phyloP scores from a whole-genome alignment of 2,113 vertebrate genomes.

The Merops nubicus region DNA sequence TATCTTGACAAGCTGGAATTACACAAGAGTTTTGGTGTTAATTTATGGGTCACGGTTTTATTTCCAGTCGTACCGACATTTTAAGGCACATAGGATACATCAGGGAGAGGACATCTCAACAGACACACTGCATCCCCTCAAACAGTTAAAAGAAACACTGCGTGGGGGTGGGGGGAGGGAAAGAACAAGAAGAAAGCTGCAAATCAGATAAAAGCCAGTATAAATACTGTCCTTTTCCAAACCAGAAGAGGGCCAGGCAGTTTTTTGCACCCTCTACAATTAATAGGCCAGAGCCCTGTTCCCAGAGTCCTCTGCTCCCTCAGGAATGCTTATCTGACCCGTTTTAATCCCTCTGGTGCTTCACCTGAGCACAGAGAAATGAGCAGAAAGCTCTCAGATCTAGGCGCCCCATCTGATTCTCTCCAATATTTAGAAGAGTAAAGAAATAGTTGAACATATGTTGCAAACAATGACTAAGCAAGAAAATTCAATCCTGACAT shows the following conservation, averaged over 20 bases:
- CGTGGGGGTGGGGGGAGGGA: rapidly evolving
- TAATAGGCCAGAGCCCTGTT: conserved; percentile 14
- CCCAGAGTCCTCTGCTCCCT: neutral
- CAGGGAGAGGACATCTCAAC: neutral
- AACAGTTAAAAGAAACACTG: neutral
- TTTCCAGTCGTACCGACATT: neutral
- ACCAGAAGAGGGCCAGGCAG: neutral
- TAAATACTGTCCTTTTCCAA: neutral
- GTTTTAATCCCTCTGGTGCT: neutral
- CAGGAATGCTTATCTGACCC: conserved; percentile 1
- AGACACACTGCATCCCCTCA: neutral
- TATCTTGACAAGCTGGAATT: neutral
- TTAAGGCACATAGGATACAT: neutral
- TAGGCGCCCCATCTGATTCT: neutral
- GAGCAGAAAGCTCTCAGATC: neutral
- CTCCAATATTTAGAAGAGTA: neutral
- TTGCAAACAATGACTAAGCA: conserved; percentile 16
- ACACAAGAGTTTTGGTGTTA: neutral
- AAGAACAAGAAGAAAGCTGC: neutral
- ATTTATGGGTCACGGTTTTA: neutral
- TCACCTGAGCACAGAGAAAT: neutral
- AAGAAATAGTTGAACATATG: neutral
- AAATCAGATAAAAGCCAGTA: neutral
- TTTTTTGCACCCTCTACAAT: neutral
- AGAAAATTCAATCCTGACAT: neutral